These are phyloP conservation scores for Crenuchus spilurus DNA, from an alignment of 2,797 vertebrate species.

Conservation along the genomic window DNA sequence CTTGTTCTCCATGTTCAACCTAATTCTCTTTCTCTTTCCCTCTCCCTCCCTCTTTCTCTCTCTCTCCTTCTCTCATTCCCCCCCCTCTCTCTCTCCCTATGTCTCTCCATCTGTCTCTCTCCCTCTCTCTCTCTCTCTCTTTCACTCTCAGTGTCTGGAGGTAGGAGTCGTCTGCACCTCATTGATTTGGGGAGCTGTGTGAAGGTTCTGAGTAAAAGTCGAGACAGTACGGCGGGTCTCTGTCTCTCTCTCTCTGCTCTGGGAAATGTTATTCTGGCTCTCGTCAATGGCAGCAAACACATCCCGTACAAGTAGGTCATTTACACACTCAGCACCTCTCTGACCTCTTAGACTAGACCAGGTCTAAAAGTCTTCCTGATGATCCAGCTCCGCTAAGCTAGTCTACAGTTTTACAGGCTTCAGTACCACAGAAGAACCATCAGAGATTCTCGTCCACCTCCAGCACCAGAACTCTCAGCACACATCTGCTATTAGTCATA, in stretches of 20 bases:
- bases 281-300: conserved; percentile 98
- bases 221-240: conserved; percentile 82
- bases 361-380: too few species aligned
- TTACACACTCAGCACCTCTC: too few species aligned
- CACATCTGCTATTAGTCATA: too few species aligned
- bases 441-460: too few species aligned
- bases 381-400: too few species aligned
- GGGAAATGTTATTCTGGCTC: conserved; percentile 95
- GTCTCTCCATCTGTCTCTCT: conserved; percentile 18
- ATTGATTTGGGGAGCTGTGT: conserved; percentile 96
- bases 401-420: too few species aligned
- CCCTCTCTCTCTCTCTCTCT: conserved; percentile 14
- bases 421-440: too few species aligned
- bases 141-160: conserved; percentile 88
- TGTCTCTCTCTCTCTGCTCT: conserved; percentile 94
- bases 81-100: not conserved
- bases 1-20: too few species aligned
- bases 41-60: not conserved
- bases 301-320: conserved; percentile 95
- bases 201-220: conserved; percentile 85
- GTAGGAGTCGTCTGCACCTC: conserved; percentile 95
- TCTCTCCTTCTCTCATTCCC: not conserved
- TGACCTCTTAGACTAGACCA: too few species aligned
- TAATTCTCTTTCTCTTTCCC: too few species aligned
- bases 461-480: too few species aligned